phyloP scores from a whole-genome alignment of 2,113 vertebrate genomes.

The Vidua chalybeata region DNA sequence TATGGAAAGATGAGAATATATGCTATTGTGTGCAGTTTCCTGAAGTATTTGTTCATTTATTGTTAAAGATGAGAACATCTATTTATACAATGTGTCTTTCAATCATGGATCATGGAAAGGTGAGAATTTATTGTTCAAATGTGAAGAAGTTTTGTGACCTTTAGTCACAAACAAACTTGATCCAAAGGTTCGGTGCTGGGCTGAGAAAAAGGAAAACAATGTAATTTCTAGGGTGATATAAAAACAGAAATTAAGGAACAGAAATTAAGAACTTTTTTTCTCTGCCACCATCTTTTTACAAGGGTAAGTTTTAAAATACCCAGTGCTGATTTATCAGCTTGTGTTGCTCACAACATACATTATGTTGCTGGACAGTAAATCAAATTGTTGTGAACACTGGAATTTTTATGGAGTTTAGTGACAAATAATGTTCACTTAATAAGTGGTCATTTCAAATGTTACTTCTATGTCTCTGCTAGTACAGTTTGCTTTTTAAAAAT shows the following conservation, averaged over 20 bases:
- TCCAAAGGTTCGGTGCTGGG: neutral
- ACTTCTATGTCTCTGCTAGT: neutral
- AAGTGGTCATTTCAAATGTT: neutral
- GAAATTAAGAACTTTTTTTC: neutral
- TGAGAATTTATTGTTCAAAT: neutral
- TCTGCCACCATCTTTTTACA: rapidly evolving
- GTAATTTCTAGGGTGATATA: neutral
- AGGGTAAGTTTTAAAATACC: rapidly evolving
- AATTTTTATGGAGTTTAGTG: neutral
- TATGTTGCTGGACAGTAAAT: neutral
- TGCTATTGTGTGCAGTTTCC: neutral
- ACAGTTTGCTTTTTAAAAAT: neutral
- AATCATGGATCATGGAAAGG: neutral
- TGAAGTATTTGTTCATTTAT: neutral
- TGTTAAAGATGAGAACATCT: neutral
- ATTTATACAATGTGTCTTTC: neutral
- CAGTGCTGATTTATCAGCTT: neutral
- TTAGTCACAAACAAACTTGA: neutral
- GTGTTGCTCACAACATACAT: neutral
- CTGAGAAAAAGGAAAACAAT: neutral
- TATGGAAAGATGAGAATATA: neutral
- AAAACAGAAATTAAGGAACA: neutral
- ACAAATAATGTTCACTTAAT: neutral
- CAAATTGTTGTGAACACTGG: neutral
- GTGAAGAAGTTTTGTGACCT: neutral